Conservation (phyloP, 1,140 invertebrate genomes). For the Ganaspis sp. region DNA sequence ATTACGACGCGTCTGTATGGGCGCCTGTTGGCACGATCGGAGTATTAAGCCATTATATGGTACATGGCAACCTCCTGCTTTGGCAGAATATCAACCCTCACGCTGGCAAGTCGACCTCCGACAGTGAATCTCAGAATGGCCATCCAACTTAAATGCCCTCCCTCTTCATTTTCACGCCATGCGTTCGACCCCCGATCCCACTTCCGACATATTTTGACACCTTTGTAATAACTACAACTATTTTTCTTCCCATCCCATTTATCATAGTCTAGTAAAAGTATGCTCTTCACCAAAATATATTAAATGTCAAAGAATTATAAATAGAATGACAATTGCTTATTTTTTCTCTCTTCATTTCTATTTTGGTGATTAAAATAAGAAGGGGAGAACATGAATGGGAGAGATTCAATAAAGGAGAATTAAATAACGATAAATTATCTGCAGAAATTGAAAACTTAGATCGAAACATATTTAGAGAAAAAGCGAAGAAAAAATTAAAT, state of each 20-base stretch:
- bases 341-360: no score
- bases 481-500: no score
- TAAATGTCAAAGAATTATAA: no score
- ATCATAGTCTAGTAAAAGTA: constrained; percentile 35
- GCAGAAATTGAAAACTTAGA: no score
- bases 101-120: constrained; percentile 3
- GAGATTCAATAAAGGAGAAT: no score
- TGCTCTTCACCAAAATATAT: no score
- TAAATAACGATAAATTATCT: no score
- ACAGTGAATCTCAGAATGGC: constrained; percentile 4
- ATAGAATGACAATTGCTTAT: no score
- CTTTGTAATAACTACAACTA: not conserved
- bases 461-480: no score
- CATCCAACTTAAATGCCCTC: constrained; percentile 14
- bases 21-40: constrained; percentile 49
- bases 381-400: no score
- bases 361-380: no score
- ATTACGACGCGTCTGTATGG: constrained; percentile 52
- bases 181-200: not conserved
- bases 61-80: constrained; percentile 37
- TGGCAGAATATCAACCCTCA: constrained; percentile 52
- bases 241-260: constrained; percentile 4
- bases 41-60: constrained; percentile 60
- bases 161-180: not conserved
- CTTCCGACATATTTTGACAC: not conserved